A percentile compares a stretch with the other conserved stretches of the same genome.
phyloP scores from a whole-genome alignment of 1,140 invertebrate genomes.

The Spodoptera litura region DNA sequence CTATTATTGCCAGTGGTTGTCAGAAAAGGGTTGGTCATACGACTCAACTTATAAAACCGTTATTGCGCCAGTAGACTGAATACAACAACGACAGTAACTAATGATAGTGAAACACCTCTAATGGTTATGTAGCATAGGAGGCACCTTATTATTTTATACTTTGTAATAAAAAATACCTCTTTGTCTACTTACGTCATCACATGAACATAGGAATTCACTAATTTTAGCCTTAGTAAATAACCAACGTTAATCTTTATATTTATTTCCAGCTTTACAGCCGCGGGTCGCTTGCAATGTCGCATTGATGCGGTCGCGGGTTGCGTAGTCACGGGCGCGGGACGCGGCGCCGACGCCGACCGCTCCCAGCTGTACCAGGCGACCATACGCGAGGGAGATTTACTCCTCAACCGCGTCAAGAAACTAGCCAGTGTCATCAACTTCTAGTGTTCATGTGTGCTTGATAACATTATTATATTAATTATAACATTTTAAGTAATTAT shows the following conservation, averaged over 20 bases:
- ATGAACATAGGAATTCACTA: too few relatives aligned
- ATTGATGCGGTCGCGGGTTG: conserved; percentile 99
- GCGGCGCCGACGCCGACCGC: conserved; percentile 91
- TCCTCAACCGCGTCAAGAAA: conserved; percentile 99
- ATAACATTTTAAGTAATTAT: conserved; percentile 38
- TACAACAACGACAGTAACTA: too few relatives aligned
- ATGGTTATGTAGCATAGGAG: too few relatives aligned
- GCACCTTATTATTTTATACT: too few relatives aligned
- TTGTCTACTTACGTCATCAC: too few relatives aligned
- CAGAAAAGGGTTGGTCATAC: too few relatives aligned
- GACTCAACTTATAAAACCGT: too few relatives aligned
- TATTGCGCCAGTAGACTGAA: too few relatives aligned
- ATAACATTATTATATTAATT: conserved; percentile 37
- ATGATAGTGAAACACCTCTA: too few relatives aligned
- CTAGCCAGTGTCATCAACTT: conserved; percentile 99
- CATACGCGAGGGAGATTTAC: conserved; percentile 98
- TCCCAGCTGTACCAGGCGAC: conserved; percentile 96
- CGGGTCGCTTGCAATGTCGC: conserved; percentile 98
- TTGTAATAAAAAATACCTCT: too few relatives aligned
- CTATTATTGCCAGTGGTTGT: too few relatives aligned
- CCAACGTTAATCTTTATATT: not conserved
- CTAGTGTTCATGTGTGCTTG: conserved; percentile 85
- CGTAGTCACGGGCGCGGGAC: conserved; percentile 97
- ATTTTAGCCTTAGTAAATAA: too few relatives aligned
- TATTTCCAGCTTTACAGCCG: conserved; percentile 94